Base-by-base conservation (phyloP, 2,888 invertebrate species). In the Latheticus oryzae region DNA sequence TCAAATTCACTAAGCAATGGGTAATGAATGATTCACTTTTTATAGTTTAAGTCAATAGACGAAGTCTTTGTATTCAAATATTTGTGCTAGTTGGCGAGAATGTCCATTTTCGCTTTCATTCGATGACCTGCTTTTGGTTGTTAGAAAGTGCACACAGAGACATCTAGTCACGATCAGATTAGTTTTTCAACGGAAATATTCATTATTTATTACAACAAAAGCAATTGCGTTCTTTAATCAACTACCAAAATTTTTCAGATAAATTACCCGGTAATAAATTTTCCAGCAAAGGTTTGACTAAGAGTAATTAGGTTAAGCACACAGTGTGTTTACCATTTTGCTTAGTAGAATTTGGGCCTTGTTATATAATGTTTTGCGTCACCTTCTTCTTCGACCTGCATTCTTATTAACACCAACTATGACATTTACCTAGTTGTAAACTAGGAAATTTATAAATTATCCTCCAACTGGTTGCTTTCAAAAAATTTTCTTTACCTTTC, bases 31-130 rank as follows among this genome's bases (percentile, higher is more conserved):
- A 21, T 32, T 26, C 26, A 43, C 9, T 7, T 30, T 5, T 30
- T 33, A 19, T 30, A 8, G 37, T 17, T 16, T 9, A 30, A 15
- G 17, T 26, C 45, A 30, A 45, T 45, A 55, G 58, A 57, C 52
- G 47, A 5, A 51, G 47, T 67, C 68, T 74, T 74, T 74, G 74
- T 74, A 76, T 76, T 75, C 73, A 74, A 75, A 76, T 74, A 64
- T 67, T 66, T 65, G 71, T 72, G 68, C 72, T 61, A 73, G 72
- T 73, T 71, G 61, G 63, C 73, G 74, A 75, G 73, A 75, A 76
- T 72, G 74, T 69, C 70, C 67, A 69, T 75, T 76, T 76, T 76
- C 77, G 75, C 77, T 76, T 77, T 77, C 75, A 74, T 75, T 75
- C 69, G 68, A 54, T 76, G 77, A 76, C 76, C 76, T 73, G 75